Evolutionary conservation across 2,797 vertebrate genomes (phyloP), one percentile per base, ranked within the genome.

Genomic region (Myripristis jacobus): DNA sequence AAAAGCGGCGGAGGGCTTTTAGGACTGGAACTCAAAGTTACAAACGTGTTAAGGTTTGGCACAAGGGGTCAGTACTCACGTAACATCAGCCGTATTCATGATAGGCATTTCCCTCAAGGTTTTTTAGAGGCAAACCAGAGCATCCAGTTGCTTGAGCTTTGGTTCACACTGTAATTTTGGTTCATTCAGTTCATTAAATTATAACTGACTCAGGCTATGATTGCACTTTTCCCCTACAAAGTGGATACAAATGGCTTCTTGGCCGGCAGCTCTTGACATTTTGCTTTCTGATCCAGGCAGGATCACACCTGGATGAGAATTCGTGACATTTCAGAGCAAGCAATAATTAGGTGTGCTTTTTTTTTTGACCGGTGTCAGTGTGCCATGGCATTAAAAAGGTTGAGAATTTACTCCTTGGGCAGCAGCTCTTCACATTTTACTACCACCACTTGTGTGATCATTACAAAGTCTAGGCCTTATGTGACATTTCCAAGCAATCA

Each of bases 251-350:
- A 65, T 5, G 72, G 44, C 70, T 80, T 21, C 18, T 38, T 60
- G 77, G 80, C 58, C 79, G n/a, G 70, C 38, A 54, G 70, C 81
- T 81, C 87, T 79, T 91, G 87, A 89, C 88, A 85, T 91, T 89
- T 91, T 0, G 54, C 77, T 25, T 65, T 69, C 59, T 46, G 64
- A 68, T 73, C 52, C 21, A 16, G 25, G 69, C 31, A 13, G 31
- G 36, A 84, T 84, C 73, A 51, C 70, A 85, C 77, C 62, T 78
- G 75, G 53, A 60, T 78, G 52, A 62, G 55, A 84, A 67, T 66
- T 56, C 1, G 48, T 84, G 85, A 65, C 84, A 89, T 90, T 90
- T 89, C 62, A 73, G 64, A 34, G 64, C 18, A 36, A 3, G 73
- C 52, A 59, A 81, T 86, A 84, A 87, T 88, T 78, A 76, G 53